Conservation (phyloP, 2,113 vertebrate species). For the Aptenodytes forsteri region DNA sequence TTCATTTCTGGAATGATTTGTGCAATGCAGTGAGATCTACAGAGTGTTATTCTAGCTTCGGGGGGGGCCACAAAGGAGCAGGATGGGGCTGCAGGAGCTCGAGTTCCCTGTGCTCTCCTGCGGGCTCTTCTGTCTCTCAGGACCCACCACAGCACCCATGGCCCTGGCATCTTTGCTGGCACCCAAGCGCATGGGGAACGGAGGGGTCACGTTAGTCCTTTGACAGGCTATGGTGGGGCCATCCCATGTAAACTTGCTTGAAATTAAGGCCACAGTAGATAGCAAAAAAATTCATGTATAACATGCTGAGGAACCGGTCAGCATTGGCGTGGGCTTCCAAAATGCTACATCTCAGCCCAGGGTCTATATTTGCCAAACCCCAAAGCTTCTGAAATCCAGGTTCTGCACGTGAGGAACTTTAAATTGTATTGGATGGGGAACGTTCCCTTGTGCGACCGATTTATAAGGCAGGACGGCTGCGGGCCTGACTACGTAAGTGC, state of each 20-base stretch:
- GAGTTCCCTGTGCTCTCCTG: background rate
- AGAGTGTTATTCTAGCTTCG: background rate
- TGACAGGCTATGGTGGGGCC: background rate
- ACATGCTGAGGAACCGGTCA: background rate
- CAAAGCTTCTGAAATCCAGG: background rate
- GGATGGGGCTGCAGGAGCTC: background rate
- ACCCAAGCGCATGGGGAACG: background rate
- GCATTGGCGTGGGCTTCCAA: background rate
- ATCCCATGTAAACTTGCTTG: background rate
- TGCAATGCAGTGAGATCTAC: too few species aligned
- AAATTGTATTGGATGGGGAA: background rate
- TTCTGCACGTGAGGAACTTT: background rate
- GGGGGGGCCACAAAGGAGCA: background rate
- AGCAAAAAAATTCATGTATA: background rate
- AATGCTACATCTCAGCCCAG: background rate
- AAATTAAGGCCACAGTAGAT: background rate
- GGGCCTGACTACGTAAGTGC: background rate
- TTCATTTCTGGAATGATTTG: background rate
- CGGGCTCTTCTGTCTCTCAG: background rate
- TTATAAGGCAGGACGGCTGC: too few species aligned
- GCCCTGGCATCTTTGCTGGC: background rate
- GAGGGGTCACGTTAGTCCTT: background rate
- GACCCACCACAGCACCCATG: background rate
- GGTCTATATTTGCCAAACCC: background rate
- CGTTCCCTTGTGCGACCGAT: background rate